These are phyloP conservation scores for Apotomis betuletana DNA, from an alignment of 2,888 invertebrate species.

Conservation along the genomic window DNA sequence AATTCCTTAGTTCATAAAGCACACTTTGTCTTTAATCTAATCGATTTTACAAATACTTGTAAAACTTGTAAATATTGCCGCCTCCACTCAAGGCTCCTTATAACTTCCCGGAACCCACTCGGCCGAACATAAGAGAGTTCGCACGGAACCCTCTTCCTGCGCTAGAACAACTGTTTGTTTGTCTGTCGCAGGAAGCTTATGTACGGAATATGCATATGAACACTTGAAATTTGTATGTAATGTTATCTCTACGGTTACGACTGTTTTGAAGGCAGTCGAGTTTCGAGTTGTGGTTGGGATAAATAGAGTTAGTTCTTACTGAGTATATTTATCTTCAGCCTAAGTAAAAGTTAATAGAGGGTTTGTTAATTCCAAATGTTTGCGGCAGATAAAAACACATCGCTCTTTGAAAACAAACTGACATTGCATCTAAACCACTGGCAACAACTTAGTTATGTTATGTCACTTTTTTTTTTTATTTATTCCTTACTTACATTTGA, in stretches of 20 bases:
- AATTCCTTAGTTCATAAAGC: too few species aligned
- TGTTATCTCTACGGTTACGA: slow-evolving; percentile 35
- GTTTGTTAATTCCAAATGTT: not conserved
- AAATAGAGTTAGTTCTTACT: slow-evolving; percentile 12
- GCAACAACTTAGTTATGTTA: too few species aligned
- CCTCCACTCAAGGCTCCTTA: slow-evolving; percentile 45
- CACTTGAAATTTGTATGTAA: slow-evolving; percentile 40
- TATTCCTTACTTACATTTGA: too few species aligned
- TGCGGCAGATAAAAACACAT: too few species aligned
- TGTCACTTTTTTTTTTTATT: too few species aligned
- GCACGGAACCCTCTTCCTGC: slow-evolving; percentile 70
- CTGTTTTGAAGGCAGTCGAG: slow-evolving; percentile 30
- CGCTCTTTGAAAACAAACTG: too few species aligned
- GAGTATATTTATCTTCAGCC: slow-evolving; percentile 3
- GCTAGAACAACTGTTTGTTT: slow-evolving; percentile 80
- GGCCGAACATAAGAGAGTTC: slow-evolving; percentile 79
- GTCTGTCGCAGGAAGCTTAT: slow-evolving; percentile 65
- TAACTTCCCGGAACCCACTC: slow-evolving; percentile 58
- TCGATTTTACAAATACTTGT: not conserved
- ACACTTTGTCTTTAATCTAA: too few species aligned
- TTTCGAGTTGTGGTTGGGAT: slow-evolving; percentile 14
- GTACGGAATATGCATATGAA: slow-evolving; percentile 63
- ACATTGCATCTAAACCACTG: too few species aligned
- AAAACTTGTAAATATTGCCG: slow-evolving; percentile 27
- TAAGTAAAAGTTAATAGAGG: not conserved